phyloP scores from a whole-genome alignment of 2,797 vertebrate genomes.

The Bradypus variegatus region DNA sequence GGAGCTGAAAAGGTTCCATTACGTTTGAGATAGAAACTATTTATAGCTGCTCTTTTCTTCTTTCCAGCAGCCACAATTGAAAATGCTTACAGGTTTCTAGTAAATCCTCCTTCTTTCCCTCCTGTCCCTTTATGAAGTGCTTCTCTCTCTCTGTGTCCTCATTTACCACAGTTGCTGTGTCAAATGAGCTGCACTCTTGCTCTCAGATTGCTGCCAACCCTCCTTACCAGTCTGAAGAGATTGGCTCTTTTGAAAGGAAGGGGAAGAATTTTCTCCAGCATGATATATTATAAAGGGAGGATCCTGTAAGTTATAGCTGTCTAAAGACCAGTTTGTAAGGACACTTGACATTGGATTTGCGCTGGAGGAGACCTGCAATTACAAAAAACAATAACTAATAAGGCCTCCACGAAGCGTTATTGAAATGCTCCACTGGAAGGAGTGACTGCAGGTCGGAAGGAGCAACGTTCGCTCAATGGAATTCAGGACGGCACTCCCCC shows the following conservation, averaged over 20 bases:
- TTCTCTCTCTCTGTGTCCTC: not conserved
- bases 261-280: not conserved
- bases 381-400: slow-evolving; percentile 37
- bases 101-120: not conserved
- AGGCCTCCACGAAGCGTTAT: not conserved
- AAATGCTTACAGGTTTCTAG: not conserved
- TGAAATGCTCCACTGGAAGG: not conserved
- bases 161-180: not conserved
- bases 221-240: slow-evolving; percentile 14
- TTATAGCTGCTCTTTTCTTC: not conserved
- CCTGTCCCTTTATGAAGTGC: not conserved
- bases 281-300: not conserved
- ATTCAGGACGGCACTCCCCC: not conserved
- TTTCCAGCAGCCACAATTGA: not conserved
- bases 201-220: not conserved
- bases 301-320: not conserved
- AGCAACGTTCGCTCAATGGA: not conserved
- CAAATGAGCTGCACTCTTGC: not conserved
- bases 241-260: slow-evolving; percentile 1
- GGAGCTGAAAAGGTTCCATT: not conserved
- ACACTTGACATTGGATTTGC: not conserved
- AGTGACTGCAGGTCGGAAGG: not conserved
- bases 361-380: not conserved
- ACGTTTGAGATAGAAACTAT: not conserved
- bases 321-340: not conserved